Percentiles rank a stretch among this genome's conserved stretches.
These are phyloP conservation scores for Chrysomallon squamiferum DNA, from an alignment of 1,140 invertebrate species.

Conservation along the genomic window DNA sequence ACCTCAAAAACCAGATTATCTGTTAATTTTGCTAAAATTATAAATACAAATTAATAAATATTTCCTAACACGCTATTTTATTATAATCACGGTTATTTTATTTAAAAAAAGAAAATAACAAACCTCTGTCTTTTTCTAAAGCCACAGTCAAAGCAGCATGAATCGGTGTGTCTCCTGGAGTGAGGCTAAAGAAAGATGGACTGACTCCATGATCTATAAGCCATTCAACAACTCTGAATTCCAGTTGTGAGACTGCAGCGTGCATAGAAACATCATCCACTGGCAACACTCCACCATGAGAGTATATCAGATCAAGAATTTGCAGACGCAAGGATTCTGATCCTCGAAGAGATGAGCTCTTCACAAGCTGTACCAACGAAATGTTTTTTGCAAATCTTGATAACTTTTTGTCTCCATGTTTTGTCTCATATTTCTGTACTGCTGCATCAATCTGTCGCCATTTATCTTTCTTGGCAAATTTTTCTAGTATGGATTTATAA, in stretches of 20 bases:
- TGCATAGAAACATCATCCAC: conserved; percentile 21
- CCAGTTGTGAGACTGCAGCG: conserved; percentile 27
- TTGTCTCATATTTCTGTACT: conserved; percentile 27
- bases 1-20: too few species aligned
- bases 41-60: too few species aligned
- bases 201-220: conserved; percentile 32
- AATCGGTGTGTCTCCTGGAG: conserved; percentile 39
- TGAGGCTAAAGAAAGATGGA: not conserved
- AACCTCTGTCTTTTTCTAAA: conserved; percentile 45
- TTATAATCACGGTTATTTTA: too few species aligned
- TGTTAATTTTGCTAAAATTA: too few species aligned
- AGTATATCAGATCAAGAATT: conserved; percentile 26
- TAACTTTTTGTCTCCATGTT: conserved; percentile 12
- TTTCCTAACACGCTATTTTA: too few species aligned
- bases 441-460: conserved; percentile 42
- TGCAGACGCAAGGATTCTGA: conserved; percentile 20
- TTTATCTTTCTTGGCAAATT: conserved; percentile 23
- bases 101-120: too few species aligned
- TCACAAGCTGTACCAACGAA: conserved; percentile 26
- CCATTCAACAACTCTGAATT: conserved; percentile 33
- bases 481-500: conserved; percentile 27
- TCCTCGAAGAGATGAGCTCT: conserved; percentile 19
- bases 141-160: conserved; percentile 45
- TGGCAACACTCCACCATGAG: conserved; percentile 18
- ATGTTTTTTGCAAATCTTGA: conserved; percentile 32